These are phyloP conservation scores for Scylla paramamosain DNA, from an alignment of 1,140 invertebrate genomes.

Conservation along the genomic window DNA sequence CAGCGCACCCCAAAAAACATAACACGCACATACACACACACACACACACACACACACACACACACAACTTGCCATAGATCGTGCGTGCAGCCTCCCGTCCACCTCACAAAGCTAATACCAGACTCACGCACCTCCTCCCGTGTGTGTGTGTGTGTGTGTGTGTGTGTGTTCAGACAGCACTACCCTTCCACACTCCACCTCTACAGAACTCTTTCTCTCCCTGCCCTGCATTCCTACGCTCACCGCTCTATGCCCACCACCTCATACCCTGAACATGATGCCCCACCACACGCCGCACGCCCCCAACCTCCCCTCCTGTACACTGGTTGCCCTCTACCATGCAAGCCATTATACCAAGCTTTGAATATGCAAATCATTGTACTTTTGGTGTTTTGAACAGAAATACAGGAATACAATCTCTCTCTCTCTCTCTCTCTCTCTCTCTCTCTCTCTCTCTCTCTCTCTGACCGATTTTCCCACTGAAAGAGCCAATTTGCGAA, in stretches of 20 bases:
- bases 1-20: no score
- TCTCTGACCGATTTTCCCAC: not conserved
- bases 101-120: conserved; percentile 11
- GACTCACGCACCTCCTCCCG: not conserved
- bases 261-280: not conserved
- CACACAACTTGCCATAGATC: conserved; percentile 22
- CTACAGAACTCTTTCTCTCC: not conserved
- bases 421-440: conserved; percentile 19
- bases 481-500: conserved; percentile 22
- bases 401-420: not conserved
- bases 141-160: not conserved
- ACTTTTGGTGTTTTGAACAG: not conserved
- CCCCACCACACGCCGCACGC: not conserved
- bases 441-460: not conserved
- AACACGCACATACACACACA: not conserved
- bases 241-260: not conserved
- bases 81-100: not conserved
- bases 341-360: not conserved
- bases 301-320: not conserved
- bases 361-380: conserved; percentile 3
- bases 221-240: not conserved
- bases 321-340: not conserved
- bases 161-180: no score
- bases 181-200: no score
- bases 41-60: conserved; percentile 37